These are phyloP conservation scores for Molorchus minor DNA, from an alignment of 2,888 invertebrate species.

Conservation along the genomic window DNA sequence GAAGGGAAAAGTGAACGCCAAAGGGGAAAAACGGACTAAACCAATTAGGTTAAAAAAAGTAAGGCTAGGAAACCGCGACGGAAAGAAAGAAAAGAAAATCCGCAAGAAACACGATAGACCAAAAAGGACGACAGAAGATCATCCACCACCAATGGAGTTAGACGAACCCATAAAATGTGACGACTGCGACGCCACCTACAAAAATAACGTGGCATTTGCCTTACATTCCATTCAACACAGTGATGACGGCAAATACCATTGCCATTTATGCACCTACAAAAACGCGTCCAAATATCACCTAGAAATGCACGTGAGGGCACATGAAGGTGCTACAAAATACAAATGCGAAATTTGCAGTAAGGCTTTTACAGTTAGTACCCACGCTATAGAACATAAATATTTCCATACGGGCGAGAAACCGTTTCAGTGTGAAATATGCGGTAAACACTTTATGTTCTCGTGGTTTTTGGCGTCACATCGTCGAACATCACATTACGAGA, in stretches of 20 bases:
- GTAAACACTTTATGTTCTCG: slow-evolving; percentile 64
- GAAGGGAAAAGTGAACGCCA: slow-evolving; percentile 17
- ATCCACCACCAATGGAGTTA: slow-evolving; percentile 47
- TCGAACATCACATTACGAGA: slow-evolving; percentile 64
- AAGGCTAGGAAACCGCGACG: slow-evolving; percentile 1
- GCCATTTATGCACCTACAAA: slow-evolving; percentile 55
- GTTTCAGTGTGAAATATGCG: slow-evolving; percentile 66
- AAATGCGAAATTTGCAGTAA: slow-evolving; percentile 56
- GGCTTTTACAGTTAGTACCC: slow-evolving; percentile 54
- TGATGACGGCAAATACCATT: slow-evolving; percentile 52
- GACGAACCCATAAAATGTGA: slow-evolving; percentile 65
- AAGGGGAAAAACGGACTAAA: slow-evolving; percentile 10
- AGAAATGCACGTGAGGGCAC: slow-evolving; percentile 62
- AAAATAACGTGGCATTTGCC: slow-evolving; percentile 55
- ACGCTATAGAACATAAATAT: slow-evolving; percentile 54
- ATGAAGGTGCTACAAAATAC: slow-evolving; percentile 61
- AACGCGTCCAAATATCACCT: slow-evolving; percentile 56
- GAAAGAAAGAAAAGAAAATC: slow-evolving; percentile 1
- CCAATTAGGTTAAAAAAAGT: slow-evolving; percentile 7
- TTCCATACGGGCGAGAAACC: slow-evolving; percentile 61
- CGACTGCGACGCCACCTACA: slow-evolving; percentile 66
- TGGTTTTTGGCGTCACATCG: slow-evolving; percentile 66
- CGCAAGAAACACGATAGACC: slow-evolving; percentile 31
- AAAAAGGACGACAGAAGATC: slow-evolving; percentile 22
- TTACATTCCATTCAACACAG: slow-evolving; percentile 54